Conservation (phyloP, 2,113 vertebrate species). For the Pandion haliaetus region DNA sequence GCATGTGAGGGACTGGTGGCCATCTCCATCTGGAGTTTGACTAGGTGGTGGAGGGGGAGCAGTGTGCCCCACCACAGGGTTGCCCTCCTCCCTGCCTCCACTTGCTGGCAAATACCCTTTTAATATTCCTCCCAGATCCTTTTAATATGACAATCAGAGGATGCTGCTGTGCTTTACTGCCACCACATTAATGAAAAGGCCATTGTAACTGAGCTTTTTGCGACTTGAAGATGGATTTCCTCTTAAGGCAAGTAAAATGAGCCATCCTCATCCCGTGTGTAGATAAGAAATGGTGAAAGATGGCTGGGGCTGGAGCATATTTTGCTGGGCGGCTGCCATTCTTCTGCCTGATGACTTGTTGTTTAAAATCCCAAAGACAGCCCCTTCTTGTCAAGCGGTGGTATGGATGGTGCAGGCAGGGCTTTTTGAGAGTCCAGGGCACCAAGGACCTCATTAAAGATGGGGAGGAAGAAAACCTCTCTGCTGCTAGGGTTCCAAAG, state of each 20-base stretch:
- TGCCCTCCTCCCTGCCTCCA: not conserved
- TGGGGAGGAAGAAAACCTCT: not conserved
- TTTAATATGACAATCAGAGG: constrained; percentile 18
- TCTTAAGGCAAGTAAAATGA: not conserved
- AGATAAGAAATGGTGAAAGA: constrained; percentile 16
- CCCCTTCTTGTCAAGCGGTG: not conserved
- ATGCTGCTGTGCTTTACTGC: constrained; percentile 42
- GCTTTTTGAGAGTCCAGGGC: not conserved
- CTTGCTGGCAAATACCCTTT: not conserved
- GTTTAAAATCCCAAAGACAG: not conserved
- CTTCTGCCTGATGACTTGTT: not conserved
- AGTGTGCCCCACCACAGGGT: not conserved
- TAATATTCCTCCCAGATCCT: constrained; percentile 37
- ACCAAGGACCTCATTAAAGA: not conserved
- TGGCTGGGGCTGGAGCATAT: not conserved
- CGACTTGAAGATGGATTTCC: constrained; percentile 30
- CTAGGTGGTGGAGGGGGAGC: not conserved
- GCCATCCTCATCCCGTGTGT: not conserved
- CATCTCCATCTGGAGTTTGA: not conserved
- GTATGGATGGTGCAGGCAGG: not conserved
- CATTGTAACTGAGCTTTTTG: not conserved
- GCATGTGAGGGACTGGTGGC: not conserved
- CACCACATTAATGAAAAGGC: constrained; percentile 32
- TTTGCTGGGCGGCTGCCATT: not conserved
- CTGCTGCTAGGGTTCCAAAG: not conserved